Evolutionary conservation across 2,797 vertebrate species (phyloP).

Genomic region (Cercopithecus neglectus): DNA sequence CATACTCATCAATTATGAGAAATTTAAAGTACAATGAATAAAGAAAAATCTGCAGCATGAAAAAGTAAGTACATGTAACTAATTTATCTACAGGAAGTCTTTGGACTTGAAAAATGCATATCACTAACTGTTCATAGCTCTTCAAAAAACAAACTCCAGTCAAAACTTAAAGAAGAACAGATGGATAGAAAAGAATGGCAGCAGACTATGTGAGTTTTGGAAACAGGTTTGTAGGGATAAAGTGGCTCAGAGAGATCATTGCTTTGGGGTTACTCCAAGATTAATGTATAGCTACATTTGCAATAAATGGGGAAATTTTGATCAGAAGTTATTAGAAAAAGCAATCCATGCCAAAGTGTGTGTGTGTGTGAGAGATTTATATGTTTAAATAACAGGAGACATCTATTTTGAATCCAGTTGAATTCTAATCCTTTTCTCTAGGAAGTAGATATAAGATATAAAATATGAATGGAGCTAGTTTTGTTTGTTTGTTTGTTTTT

Average conservation of each 20-base stretch:
- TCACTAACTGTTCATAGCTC: background rate
- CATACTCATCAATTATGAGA: background rate
- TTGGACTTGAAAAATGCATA: background rate
- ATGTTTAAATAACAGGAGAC: background rate
- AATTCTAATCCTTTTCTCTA: background rate
- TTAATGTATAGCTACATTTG: background rate
- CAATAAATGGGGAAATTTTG: background rate
- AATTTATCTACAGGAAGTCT: slow-evolving; percentile 22
- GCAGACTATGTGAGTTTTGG: background rate
- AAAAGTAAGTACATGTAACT: background rate
- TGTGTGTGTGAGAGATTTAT: fast-evolving
- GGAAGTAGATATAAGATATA: background rate
- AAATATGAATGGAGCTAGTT: background rate
- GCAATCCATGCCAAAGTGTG: background rate
- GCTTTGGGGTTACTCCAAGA: background rate
- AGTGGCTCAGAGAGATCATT: background rate
- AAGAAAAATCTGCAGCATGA: background rate
- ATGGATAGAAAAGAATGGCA: background rate
- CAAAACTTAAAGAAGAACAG: slow-evolving; percentile 18
- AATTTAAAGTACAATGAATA: slow-evolving; percentile 30
- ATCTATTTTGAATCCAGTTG: background rate
- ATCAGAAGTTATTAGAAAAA: background rate
- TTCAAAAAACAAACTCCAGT: slow-evolving; percentile 15
- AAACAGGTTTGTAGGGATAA: background rate
- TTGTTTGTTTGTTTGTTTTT: background rate